phyloP scores from a whole-genome alignment of 2,797 vertebrate species.

The Acanthurus leucopareius region DNA sequence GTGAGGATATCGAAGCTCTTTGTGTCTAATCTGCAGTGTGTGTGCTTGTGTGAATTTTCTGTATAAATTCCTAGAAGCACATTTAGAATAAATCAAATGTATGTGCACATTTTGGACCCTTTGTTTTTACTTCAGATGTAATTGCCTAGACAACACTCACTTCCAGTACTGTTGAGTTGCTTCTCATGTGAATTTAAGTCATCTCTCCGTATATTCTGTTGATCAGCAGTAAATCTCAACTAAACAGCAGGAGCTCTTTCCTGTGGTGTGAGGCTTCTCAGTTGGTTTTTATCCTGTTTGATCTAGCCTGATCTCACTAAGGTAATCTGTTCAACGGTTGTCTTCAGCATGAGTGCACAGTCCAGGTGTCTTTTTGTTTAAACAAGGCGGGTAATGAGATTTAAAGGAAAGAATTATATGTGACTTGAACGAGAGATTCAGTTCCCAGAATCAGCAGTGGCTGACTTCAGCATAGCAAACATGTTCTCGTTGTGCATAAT shows the following conservation, averaged over 20 bases:
- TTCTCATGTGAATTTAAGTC: conserved; percentile 21
- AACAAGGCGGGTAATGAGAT: conserved; percentile 15
- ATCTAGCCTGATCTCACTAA: conserved; percentile 57
- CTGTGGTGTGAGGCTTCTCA: conserved; percentile 37
- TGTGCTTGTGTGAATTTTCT: too few relatives aligned
- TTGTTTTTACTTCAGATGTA: background rate
- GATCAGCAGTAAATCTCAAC: conserved; percentile 23
- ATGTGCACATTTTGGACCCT: background rate
- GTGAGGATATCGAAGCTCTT: too few relatives aligned
- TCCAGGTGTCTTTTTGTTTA: conserved; percentile 11
- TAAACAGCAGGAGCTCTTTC: conserved; percentile 12
- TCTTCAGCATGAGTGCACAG: conserved; percentile 10
- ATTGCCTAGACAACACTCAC: conserved; percentile 13
- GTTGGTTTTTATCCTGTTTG: conserved; percentile 53
- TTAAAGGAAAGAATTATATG: conserved; percentile 24
- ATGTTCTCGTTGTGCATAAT: background rate
- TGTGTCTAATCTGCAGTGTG: too few relatives aligned
- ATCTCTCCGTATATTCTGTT: conserved; percentile 9
- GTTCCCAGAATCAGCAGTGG: conserved; percentile 4
- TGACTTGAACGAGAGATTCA: conserved; percentile 9
- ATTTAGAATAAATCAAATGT: background rate
- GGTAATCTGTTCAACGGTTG: conserved; percentile 41
- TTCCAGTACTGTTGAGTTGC: background rate
- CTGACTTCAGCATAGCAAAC: conserved; percentile 6
- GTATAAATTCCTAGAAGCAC: background rate